phyloP scores from a whole-genome alignment of 2,888 invertebrate species.

The Entomobrya proxima region DNA sequence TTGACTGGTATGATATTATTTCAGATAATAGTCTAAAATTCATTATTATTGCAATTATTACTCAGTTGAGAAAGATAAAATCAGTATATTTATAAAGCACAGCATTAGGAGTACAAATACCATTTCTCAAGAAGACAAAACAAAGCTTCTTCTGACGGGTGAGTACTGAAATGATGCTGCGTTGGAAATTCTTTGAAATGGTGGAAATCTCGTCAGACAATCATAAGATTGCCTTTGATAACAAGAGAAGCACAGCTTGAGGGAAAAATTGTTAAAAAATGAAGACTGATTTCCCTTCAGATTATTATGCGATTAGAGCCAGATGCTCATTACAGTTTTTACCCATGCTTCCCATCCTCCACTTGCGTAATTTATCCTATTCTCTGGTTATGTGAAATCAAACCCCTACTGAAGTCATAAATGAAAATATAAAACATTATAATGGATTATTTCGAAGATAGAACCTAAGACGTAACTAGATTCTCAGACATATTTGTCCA shows the following conservation, averaged over 20 bases:
- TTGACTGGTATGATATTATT: conserved; percentile 47
- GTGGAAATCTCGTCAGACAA: conserved; percentile 51
- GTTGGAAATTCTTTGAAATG: conserved; percentile 46
- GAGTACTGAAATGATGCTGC: not conserved
- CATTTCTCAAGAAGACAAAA: conserved; percentile 26
- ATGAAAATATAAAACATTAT: not conserved
- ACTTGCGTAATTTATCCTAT: too few species aligned
- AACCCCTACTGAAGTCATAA: not conserved
- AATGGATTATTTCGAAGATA: conserved; percentile 9
- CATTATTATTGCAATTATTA: conserved; percentile 34
- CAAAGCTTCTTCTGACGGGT: not conserved
- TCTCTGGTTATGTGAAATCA: too few species aligned
- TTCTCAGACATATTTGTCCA: conserved; percentile 14
- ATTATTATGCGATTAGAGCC: conserved; percentile 33
- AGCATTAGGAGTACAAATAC: not conserved
- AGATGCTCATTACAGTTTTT: conserved; percentile 36
- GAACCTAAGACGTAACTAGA: not conserved
- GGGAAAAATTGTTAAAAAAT: conserved; percentile 49
- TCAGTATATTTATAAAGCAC: conserved; percentile 12
- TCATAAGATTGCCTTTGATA: conserved; percentile 42
- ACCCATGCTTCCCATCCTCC: not conserved
- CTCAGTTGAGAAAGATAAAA: conserved; percentile 29
- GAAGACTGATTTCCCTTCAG: conserved; percentile 56
- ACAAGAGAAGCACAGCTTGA: conserved; percentile 33
- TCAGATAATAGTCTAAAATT: conserved; percentile 16